phyloP scores from a whole-genome alignment of 2,888 invertebrate genomes.

The Cataglyphis altisquamis region DNA sequence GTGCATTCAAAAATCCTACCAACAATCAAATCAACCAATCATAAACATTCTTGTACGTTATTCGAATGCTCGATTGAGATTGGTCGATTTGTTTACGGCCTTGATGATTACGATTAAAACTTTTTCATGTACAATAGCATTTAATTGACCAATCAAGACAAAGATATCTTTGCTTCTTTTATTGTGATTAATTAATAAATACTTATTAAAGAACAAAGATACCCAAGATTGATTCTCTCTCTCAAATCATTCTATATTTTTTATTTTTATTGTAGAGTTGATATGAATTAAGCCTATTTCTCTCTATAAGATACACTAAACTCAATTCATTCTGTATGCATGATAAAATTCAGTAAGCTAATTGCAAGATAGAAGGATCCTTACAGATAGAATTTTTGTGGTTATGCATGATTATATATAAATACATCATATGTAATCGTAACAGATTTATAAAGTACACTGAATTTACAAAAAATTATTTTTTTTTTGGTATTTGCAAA shows the following conservation, averaged over 20 bases:
- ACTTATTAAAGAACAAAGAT: too few species aligned
- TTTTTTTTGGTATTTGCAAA: conserved; percentile 8
- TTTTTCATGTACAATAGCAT: too few species aligned
- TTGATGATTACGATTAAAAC: too few species aligned
- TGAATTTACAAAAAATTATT: conserved; percentile 18
- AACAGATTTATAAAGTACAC: not conserved
- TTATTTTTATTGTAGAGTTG: not conserved
- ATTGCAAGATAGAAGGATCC: not conserved
- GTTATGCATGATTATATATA: not conserved
- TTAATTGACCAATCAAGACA: too few species aligned
- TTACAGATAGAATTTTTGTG: not conserved
- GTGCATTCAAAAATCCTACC: too few species aligned
- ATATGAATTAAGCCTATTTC: not conserved
- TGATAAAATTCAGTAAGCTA: not conserved
- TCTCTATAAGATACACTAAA: not conserved
- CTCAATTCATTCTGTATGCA: not conserved
- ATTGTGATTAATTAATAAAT: too few species aligned
- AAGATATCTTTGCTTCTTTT: too few species aligned
- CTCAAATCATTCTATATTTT: not conserved
- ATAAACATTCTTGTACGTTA: too few species aligned
- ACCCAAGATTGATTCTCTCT: not conserved
- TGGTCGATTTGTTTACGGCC: too few species aligned
- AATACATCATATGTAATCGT: not conserved
- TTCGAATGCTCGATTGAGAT: too few species aligned
- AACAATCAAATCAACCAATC: too few species aligned